Conservation (phyloP, 2,797 vertebrate genomes). For the Alcedo quadribrachys region DNA sequence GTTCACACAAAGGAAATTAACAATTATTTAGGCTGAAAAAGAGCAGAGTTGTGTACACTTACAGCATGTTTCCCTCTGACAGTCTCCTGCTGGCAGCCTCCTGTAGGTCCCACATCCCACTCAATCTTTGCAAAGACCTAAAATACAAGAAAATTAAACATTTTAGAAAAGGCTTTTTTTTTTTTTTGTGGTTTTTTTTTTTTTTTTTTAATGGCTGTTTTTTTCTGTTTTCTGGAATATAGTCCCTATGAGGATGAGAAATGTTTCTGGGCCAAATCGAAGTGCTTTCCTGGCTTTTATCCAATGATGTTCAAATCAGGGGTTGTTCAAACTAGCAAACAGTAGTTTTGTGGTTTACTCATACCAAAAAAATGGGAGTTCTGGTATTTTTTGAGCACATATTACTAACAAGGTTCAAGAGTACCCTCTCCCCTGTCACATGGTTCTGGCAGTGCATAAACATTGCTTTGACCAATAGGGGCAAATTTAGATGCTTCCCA, state of each 20-base stretch:
- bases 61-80: not conserved
- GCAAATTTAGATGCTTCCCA: constrained; percentile 61
- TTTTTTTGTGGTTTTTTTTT: not conserved
- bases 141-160: not conserved
- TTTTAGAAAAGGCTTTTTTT: not conserved
- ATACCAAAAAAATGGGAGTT: constrained; percentile 32
- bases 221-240: not conserved
- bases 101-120: not conserved
- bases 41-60: not conserved
- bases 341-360: constrained; percentile 65
- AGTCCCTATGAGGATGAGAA: not conserved
- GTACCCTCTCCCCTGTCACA: constrained; percentile 43
- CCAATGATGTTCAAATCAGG: constrained; percentile 52
- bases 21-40: not conserved
- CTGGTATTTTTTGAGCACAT: constrained; percentile 59
- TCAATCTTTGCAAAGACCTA: not conserved
- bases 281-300: constrained; percentile 59
- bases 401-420: constrained; percentile 46
- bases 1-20: not conserved
- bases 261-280: constrained; percentile 48
- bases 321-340: constrained; percentile 54
- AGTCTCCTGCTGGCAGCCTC: not conserved
- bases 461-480: constrained; percentile 31
- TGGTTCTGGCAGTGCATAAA: constrained; percentile 31
- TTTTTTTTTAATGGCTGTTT: not conserved